phyloP scores from a whole-genome alignment of 2,888 invertebrate species.

The Pammene aurita region DNA sequence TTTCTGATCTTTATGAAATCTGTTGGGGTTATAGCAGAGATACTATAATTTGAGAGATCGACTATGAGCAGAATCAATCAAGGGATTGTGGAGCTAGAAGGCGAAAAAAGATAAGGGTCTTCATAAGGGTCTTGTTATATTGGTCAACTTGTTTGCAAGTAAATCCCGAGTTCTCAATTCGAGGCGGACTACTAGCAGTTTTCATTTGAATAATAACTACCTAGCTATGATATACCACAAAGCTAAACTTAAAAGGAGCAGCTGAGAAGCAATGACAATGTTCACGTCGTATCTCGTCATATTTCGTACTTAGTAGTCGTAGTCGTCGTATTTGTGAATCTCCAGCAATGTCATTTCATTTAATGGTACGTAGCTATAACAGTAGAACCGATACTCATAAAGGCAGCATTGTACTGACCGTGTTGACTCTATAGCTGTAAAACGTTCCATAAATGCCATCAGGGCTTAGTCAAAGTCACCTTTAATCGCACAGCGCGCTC shows the following conservation, averaged over 20 bases:
- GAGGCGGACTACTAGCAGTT: too few relatives aligned
- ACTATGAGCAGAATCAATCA: too few relatives aligned
- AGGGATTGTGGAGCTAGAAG: too few relatives aligned
- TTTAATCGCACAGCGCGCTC: slow-evolving; percentile 47
- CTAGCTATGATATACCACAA: not conserved
- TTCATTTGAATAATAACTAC: too few relatives aligned
- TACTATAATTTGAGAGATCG: too few relatives aligned
- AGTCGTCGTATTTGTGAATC: not conserved
- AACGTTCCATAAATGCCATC: slow-evolving; percentile 28
- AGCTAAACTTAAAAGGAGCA: not conserved
- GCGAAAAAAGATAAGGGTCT: too few relatives aligned
- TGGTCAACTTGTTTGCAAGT: too few relatives aligned
- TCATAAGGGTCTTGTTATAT: too few relatives aligned
- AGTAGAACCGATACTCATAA: slow-evolving; percentile 13
- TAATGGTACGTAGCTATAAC: slow-evolving; percentile 10
- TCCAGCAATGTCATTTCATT: slow-evolving; percentile 13
- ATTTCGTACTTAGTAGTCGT: too few relatives aligned
- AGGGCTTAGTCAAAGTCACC: slow-evolving; percentile 37
- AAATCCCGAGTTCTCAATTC: too few relatives aligned
- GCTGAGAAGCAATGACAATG: not conserved
- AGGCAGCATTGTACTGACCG: slow-evolving; percentile 21
- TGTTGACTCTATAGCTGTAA: slow-evolving; percentile 24
- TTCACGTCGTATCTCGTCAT: not conserved
- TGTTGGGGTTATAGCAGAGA: too few relatives aligned
- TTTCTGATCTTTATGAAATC: too few relatives aligned